These are phyloP conservation scores for Haliclona indistincta DNA, from an alignment of 37 sponge, comb jelly and placozoan species.

Conservation along the genomic window DNA sequence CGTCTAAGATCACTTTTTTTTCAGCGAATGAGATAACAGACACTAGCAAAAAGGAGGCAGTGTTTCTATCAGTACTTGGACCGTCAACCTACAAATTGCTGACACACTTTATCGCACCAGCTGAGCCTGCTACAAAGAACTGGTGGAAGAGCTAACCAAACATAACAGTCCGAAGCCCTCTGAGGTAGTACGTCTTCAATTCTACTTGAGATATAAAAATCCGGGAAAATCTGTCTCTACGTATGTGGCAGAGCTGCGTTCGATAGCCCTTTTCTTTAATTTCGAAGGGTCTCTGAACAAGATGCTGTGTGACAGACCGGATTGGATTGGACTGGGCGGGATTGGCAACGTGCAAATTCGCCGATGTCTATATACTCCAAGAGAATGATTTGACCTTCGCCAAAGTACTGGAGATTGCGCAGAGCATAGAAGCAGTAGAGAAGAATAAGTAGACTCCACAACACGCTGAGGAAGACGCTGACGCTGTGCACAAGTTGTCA, in stretches of 20 bases:
- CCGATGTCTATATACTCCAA: constrained; percentile 16
- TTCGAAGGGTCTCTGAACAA: constrained; percentile 19
- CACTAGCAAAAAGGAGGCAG: too few species aligned
- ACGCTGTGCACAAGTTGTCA: too few species aligned
- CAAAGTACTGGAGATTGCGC: constrained; percentile 25
- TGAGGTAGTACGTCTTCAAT: constrained; percentile 22
- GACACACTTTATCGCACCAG: constrained; percentile 1
- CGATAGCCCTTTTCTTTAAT: constrained; percentile 13
- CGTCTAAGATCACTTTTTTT: too few species aligned
- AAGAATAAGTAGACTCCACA: too few species aligned
- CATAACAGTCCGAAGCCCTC: constrained; percentile 23
- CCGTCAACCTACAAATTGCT: constrained; percentile 10
- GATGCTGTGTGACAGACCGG: constrained; percentile 28
- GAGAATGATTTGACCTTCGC: constrained; percentile 23
- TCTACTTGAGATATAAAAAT: constrained; percentile 7
- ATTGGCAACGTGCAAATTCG: constrained; percentile 5
- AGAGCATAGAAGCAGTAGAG: too few species aligned
- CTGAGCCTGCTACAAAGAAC: constrained; percentile 16
- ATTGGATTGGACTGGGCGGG: too few species aligned
- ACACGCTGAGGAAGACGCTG: too few species aligned
- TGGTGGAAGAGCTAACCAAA: not conserved
- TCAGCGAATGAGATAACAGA: too few species aligned
- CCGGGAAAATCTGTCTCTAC: constrained; percentile 26
- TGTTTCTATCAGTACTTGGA: constrained; percentile 14
- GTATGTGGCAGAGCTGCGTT: constrained; percentile 26